Percentiles rank a stretch among this genome's conserved stretches.
Evolutionary conservation across 37 sponge, comb jelly and placozoan genomes (phyloP).

Genomic region (Halichondria panicea): DNA sequence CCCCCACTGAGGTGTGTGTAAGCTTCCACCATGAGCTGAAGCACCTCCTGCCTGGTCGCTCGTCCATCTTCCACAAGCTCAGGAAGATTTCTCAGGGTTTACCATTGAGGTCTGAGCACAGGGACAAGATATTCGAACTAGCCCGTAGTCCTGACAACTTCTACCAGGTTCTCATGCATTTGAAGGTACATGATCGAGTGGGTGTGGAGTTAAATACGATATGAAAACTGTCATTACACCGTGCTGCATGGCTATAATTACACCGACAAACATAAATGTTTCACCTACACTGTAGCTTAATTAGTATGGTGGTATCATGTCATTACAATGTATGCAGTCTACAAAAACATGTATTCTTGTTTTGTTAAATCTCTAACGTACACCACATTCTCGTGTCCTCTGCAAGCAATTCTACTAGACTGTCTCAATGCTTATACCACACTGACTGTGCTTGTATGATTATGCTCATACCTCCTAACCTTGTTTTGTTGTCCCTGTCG

Average conservation of each 20-base stretch:
- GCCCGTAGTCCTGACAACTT: conserved; percentile 45
- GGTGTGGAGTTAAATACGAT: no score
- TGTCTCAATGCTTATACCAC: not conserved
- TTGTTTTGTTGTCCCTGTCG: no score
- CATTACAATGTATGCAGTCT: no score
- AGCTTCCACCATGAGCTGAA: conserved; percentile 27
- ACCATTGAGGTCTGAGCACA: conserved; percentile 23
- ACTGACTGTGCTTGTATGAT: not conserved
- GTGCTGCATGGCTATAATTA: no score
- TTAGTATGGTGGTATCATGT: no score
- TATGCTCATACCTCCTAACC: no score
- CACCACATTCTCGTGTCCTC: not conserved
- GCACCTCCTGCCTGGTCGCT: conserved; percentile 7
- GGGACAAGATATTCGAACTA: conserved; percentile 35
- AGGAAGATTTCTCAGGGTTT: not conserved
- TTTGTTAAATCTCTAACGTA: no score
- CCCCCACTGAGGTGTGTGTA: conserved; percentile 58
- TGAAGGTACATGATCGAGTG: conserved; percentile 46
- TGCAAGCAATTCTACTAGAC: not conserved
- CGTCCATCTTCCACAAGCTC: not conserved
- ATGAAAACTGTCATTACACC: no score
- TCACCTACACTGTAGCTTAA: not conserved
- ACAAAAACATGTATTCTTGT: no score
- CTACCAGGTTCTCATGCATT: conserved; percentile 37
- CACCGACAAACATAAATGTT: no score